These are phyloP conservation scores for Trachemys scripta DNA, from an alignment of 2,113 vertebrate genomes.

Conservation along the genomic window DNA sequence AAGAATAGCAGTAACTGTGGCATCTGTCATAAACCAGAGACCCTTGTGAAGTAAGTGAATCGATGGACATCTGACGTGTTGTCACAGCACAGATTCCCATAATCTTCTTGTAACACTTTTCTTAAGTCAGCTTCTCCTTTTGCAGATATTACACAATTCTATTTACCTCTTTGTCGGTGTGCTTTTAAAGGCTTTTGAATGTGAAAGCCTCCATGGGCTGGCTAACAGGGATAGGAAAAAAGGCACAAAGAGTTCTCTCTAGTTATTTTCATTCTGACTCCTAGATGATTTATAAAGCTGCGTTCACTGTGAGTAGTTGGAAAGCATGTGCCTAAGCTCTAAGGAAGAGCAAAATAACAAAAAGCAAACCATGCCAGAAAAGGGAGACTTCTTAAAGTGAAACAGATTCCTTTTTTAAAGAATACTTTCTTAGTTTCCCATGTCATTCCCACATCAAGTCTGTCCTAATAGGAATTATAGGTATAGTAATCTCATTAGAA, in stretches of 20 bases:
- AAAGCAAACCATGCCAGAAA: conserved; percentile 14
- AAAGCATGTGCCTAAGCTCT: background rate
- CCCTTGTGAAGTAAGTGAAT: background rate
- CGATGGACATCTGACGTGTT: background rate
- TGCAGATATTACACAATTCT: background rate
- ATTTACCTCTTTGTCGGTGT: background rate
- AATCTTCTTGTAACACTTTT: background rate
- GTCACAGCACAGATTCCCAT: background rate
- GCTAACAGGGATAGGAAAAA: background rate
- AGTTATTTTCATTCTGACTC: background rate
- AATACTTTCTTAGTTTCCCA: conserved; percentile 64
- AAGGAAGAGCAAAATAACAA: conserved; percentile 30
- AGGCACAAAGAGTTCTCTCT: background rate
- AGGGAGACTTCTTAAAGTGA: background rate
- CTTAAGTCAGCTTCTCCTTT: background rate
- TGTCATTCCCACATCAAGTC: conserved; percentile 79
- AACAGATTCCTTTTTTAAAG: background rate
- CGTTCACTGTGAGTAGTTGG: background rate
- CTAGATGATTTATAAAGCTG: background rate
- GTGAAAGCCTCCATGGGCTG: background rate
- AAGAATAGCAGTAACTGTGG: background rate
- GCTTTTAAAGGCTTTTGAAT: conserved; percentile 9
- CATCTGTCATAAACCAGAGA: background rate
- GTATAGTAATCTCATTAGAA: conserved; percentile 79
- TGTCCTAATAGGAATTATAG: conserved; percentile 80